Percentiles rank a stretch among this genome's conserved stretches.
These are phyloP conservation scores for Rhizomys pruinosus DNA, from an alignment of 2,113 vertebrate species.

Conservation along the genomic window DNA sequence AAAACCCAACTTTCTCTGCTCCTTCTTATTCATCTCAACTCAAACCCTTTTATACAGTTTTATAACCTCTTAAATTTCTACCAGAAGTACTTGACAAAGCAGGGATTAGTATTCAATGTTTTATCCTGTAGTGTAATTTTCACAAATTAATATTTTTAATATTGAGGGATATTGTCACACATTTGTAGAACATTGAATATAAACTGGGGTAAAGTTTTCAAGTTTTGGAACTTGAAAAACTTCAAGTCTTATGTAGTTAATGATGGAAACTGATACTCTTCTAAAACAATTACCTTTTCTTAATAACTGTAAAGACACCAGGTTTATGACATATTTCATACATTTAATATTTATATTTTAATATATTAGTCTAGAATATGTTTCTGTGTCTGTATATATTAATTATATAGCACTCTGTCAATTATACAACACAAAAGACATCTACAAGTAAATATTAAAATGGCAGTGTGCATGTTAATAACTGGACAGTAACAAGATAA, in stretches of 20 bases:
- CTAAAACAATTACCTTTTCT: slow-evolving; percentile 41
- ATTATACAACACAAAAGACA: slow-evolving; percentile 59
- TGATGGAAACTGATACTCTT: slow-evolving; percentile 29
- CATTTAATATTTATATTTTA: slow-evolving; percentile 61
- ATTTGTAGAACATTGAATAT: slow-evolving; percentile 4
- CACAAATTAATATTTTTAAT: slow-evolving; percentile 52
- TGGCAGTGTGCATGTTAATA: slow-evolving; percentile 65
- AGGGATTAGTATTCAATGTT: slow-evolving; percentile 47
- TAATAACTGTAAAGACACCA: slow-evolving; percentile 27
- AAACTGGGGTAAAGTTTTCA: slow-evolving; percentile 43
- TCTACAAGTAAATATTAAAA: slow-evolving; percentile 61
- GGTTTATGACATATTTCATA: not conserved
- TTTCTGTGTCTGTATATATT: slow-evolving; percentile 59
- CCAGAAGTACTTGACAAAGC: not conserved
- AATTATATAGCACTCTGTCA: slow-evolving; percentile 70
- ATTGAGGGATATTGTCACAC: slow-evolving; percentile 39
- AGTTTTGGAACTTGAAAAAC: slow-evolving; percentile 45
- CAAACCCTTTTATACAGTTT: not conserved
- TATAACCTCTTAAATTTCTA: slow-evolving; percentile 32
- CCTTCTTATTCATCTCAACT: not conserved
- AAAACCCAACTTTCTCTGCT: slow-evolving; percentile 52
- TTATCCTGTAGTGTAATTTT: slow-evolving; percentile 18
- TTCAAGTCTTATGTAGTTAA: slow-evolving; percentile 27
- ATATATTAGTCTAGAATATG: slow-evolving; percentile 63
- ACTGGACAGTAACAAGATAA: slow-evolving; percentile 1